A percentile compares a stretch with the other conserved stretches of the same genome.
phyloP scores from a whole-genome alignment of 2,113 vertebrate species.

The Mustelus asterias region DNA sequence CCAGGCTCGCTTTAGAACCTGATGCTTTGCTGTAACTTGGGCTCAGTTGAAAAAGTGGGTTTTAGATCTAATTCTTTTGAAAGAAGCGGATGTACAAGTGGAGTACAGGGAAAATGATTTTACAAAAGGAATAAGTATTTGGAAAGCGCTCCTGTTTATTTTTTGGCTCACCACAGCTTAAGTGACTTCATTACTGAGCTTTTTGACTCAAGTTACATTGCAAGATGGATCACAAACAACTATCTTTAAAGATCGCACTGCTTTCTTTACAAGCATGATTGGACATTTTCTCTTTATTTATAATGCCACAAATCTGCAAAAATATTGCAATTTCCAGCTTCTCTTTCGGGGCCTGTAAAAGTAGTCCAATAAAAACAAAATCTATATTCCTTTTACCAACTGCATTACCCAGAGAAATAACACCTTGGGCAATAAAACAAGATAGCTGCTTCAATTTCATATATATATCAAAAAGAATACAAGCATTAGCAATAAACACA shows the following conservation, averaged over 20 bases:
- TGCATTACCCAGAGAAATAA: not conserved
- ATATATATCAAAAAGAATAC: not conserved
- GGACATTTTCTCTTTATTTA: slow-evolving; percentile 18
- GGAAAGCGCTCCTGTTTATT: not conserved
- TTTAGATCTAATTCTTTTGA: not conserved
- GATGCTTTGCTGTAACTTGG: not conserved
- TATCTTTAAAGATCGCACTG: not conserved
- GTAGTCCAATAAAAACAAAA: slow-evolving; percentile 1
- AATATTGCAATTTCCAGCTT: slow-evolving; percentile 15
- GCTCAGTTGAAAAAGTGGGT: not conserved
- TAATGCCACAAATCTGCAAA: slow-evolving; percentile 13
- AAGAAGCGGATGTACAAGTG: not conserved
- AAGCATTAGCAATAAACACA: not conserved
- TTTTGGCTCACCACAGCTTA: not conserved
- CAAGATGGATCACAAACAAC: not conserved
- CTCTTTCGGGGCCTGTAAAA: not conserved
- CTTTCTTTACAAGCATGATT: not conserved
- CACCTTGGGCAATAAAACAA: not conserved
- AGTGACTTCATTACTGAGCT: not conserved
- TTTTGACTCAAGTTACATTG: not conserved
- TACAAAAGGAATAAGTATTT: not conserved
- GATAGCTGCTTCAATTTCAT: not conserved
- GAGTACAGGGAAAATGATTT: not conserved
- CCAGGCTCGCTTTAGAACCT: not conserved
- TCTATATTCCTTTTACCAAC: not conserved